phyloP scores from a whole-genome alignment of 2,888 invertebrate species.

The Bhutanitis thaidina region DNA sequence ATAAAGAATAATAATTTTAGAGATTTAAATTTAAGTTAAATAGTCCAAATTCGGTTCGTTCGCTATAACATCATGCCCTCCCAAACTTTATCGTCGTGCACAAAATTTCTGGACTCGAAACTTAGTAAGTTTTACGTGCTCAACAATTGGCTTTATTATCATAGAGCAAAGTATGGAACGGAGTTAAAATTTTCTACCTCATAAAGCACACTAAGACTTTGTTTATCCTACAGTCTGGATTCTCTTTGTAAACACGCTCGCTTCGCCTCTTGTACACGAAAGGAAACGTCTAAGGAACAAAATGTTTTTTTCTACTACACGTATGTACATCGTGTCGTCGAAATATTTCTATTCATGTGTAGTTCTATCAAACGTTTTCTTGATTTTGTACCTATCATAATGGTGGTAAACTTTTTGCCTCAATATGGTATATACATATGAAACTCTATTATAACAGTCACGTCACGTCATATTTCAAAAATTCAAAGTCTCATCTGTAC shows the following conservation, averaged over 20 bases:
- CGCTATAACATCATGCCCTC: slow-evolving; percentile 3
- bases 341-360: no score
- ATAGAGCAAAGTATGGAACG: slow-evolving; percentile 48
- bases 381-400: no score
- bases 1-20: no score
- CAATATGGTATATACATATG: no score
- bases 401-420: no score
- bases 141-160: slow-evolving; percentile 61
- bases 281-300: slow-evolving; percentile 23
- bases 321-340: no score
- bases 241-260: slow-evolving; percentile 36
- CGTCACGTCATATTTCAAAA: no score
- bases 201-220: slow-evolving; percentile 48
- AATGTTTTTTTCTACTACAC: slow-evolving; percentile 14
- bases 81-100: slow-evolving; percentile 18
- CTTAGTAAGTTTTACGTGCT: slow-evolving; percentile 44
- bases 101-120: slow-evolving; percentile 20
- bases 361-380: no score
- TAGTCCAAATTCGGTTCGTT: no score
- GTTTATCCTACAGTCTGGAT: slow-evolving; percentile 41
- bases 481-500: neutral
- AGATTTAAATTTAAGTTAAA: no score
- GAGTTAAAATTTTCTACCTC: slow-evolving; percentile 53
- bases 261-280: slow-evolving; percentile 22
- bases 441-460: no score